Percentiles rank a stretch among this genome's conserved stretches.
These are phyloP conservation scores for Serrognathus titanus DNA, from an alignment of 2,888 invertebrate genomes.

Conservation along the genomic window DNA sequence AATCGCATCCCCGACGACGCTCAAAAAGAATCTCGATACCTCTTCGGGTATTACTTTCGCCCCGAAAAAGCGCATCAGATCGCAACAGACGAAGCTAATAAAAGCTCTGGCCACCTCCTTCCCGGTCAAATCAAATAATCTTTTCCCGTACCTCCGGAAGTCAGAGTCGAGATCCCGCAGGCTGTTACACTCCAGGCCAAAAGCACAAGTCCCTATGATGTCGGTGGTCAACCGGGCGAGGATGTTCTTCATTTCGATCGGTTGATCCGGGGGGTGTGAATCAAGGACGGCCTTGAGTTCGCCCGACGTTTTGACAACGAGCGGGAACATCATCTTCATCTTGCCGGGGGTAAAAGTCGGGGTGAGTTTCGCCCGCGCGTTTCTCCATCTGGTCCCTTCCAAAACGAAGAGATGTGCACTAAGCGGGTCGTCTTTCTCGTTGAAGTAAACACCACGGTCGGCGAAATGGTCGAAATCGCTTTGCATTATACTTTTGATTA, in stretches of 20 bases:
- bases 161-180: conserved; percentile 9
- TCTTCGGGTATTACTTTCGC: conserved; percentile 16
- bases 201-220: conserved; percentile 9
- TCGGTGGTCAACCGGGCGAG: conserved; percentile 10
- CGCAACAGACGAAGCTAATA: conserved; percentile 20
- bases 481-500: conserved; percentile 47
- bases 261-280: neutral
- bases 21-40: conserved; percentile 39
- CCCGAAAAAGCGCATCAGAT: conserved; percentile 18
- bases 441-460: conserved; percentile 57
- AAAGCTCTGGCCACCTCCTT: conserved; percentile 6
- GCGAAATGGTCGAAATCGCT: conserved; percentile 56
- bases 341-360: conserved; percentile 24
- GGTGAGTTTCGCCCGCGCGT: conserved; percentile 15
- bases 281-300: conserved; percentile 12
- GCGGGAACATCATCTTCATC: conserved; percentile 23
- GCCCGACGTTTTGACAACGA: conserved; percentile 9
- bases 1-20: conserved; percentile 33
- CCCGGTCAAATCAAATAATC: conserved; percentile 15
- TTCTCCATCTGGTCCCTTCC: conserved; percentile 57
- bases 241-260: conserved; percentile 6
- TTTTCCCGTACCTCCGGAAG: conserved; percentile 4
- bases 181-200: conserved; percentile 12
- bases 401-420: conserved; percentile 56
- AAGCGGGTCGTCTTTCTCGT: conserved; percentile 56